Base-by-base conservation (phyloP, 2,888 invertebrate species). In the Exocentrus adspersus region DNA sequence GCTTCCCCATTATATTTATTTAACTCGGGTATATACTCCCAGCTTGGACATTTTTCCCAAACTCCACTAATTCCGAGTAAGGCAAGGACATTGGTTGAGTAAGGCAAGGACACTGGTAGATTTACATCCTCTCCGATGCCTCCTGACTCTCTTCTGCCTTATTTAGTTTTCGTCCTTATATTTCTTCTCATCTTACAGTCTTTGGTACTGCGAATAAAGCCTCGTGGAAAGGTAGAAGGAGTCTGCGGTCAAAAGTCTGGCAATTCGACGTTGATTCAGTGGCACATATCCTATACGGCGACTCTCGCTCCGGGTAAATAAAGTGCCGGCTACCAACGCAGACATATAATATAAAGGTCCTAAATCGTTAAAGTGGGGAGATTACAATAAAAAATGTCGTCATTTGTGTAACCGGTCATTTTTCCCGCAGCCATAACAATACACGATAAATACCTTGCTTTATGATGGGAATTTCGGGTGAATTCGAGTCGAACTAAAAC, bases 301-400 rank as follows among this genome's bases (percentile, higher is more conserved):
- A 12, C 12, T 37, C 37, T 2, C 37, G 37, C 37, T 37, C 12
- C 52, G 54, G 56, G 68, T 68, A 68, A 63, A 65, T 58, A 58
- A 58, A 48, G 54, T 43, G 51, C 43, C 60, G 60, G n/a, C 58
- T 24, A 21, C 57, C 42, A 43, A 42, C 53, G 58, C 45, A 57
- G 57, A 62, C 62, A 65, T 65, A 60, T 62, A 65, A 65, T 65
- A 60, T 62, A 65, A 58, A 57, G 57, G 30, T 32, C 54, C 62
- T 56, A 56, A 67, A 65, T 62, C 52, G 63, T 60, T 56, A 68
- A 65, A 68, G 60, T 65, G 68, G 60, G 37, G 64, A 76, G 75
- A 76, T 74, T 75, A 75, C 74, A 68, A 70, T 75, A 75, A 77
- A 76, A 75, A 75, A 75, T 75, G 72, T 65, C 70, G 57, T 69